Conservation (phyloP, 2,113 vertebrate species). For the Morphnarchus princeps region DNA sequence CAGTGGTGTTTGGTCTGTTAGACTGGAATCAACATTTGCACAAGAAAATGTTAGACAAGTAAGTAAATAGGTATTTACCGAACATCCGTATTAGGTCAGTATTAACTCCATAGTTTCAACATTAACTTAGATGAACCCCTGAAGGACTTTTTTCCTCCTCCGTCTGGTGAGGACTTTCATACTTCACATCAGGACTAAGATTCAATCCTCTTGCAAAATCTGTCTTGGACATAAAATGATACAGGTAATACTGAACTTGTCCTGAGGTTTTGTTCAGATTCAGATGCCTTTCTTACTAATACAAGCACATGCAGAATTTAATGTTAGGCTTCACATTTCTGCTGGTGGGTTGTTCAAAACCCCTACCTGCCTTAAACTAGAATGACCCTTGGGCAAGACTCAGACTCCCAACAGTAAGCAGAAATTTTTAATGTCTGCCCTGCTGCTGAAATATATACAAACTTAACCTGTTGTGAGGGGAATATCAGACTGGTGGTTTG, state of each 20-base stretch:
- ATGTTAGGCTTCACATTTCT: not conserved
- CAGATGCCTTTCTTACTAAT: not conserved
- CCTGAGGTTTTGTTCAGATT: not conserved
- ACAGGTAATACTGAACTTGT: not conserved
- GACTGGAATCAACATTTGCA: slow-evolving; percentile 37
- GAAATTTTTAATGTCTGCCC: not conserved
- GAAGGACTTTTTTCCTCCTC: not conserved
- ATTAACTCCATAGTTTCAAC: not conserved
- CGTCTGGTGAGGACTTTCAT: not conserved
- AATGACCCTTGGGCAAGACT: not conserved
- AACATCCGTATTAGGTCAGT: not conserved
- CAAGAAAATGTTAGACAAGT: slow-evolving; percentile 35
- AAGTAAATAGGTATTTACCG: slow-evolving; percentile 41
- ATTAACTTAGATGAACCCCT: not conserved
- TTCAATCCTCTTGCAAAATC: not conserved
- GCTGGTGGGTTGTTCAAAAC: not conserved
- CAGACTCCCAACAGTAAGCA: not conserved
- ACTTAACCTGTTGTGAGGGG: not conserved
- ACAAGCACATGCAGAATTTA: not conserved
- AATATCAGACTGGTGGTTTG: not conserved
- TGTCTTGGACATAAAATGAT: not conserved
- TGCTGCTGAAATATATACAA: not conserved
- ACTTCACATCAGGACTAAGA: not conserved
- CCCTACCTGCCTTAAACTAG: not conserved
- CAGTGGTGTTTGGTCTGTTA: slow-evolving; percentile 8